Evolutionary conservation across 2,113 vertebrate species (phyloP).

Genomic region (Rutilus rutilus): DNA sequence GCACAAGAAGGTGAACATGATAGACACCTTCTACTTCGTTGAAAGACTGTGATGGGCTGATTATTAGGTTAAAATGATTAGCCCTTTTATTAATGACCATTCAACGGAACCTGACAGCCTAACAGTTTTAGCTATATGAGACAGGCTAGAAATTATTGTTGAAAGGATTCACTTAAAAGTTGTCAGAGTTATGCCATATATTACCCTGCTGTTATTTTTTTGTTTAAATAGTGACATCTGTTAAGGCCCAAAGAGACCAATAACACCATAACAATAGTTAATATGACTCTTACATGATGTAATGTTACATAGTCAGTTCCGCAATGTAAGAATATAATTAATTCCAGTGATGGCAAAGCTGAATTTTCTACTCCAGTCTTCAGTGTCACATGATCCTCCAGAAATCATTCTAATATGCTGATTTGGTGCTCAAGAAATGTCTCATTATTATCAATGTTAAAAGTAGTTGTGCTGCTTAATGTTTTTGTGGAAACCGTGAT

Average conservation of each 20-base stretch:
- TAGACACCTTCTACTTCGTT: neutral
- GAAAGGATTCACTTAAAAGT: neutral
- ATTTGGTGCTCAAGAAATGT: neutral
- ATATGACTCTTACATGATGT: neutral
- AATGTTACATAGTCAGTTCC: neutral
- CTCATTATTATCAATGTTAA: neutral
- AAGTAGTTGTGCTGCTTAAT: neutral
- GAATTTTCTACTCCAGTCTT: neutral
- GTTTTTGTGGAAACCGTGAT: neutral
- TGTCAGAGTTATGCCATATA: neutral
- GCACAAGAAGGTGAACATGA: neutral
- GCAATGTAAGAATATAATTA: neutral
- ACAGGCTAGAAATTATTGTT: neutral
- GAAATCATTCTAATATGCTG: neutral
- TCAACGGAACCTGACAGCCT: neutral
- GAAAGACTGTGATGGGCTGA: neutral
- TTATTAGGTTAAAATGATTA: constrained; percentile 9
- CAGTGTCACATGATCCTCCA: neutral
- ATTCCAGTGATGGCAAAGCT: too few species aligned
- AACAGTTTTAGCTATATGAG: neutral
- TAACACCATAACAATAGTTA: neutral
- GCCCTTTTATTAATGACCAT: neutral
- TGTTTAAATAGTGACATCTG: neutral
- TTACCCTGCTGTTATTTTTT: neutral
- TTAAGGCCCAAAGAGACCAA: neutral